A percentile compares a stretch with the other conserved stretches of the same genome.
Evolutionary conservation across 2,113 vertebrate species (phyloP).

Genomic region (Tichodroma muraria): DNA sequence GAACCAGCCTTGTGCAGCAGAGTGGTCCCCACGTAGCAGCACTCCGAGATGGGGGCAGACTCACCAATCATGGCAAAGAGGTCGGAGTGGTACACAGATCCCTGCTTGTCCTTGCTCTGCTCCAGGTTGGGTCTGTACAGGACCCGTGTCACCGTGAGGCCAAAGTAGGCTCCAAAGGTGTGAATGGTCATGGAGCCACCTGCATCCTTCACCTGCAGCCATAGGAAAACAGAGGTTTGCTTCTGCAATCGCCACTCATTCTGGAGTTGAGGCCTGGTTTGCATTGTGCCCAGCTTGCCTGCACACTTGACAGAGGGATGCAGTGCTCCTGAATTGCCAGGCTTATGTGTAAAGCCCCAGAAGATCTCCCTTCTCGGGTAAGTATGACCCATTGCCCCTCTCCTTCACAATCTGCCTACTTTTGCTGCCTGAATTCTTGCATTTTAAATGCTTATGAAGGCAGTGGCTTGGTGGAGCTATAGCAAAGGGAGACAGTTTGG

Average conservation of each 20-base stretch:
- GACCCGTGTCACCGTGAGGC: conserved; percentile 85
- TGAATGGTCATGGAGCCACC: conserved; percentile 98
- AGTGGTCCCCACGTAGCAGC: background rate
- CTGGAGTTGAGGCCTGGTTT: background rate
- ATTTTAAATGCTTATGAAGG: background rate
- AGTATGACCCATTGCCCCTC: rapidly evolving
- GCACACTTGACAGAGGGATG: background rate
- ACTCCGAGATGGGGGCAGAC: background rate
- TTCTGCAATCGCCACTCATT: background rate
- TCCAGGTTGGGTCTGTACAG: conserved; percentile 87
- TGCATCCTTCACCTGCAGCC: conserved; percentile 83
- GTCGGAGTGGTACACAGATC: conserved; percentile 85
- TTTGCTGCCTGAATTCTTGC: background rate
- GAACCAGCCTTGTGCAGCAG: background rate
- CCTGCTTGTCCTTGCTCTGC: conserved; percentile 78
- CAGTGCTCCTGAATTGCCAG: background rate
- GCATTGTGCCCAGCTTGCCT: background rate
- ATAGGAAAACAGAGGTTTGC: background rate
- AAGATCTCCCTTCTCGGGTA: background rate
- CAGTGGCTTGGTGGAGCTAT: background rate
- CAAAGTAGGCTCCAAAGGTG: conserved; percentile 91
- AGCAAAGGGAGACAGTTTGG: background rate
- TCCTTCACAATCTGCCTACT: background rate
- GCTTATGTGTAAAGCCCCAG: background rate
- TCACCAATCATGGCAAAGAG: conserved; percentile 95